Evolutionary conservation across 2,888 invertebrate genomes (phyloP), one percentile per base, ranked within the genome.

Genomic region (Volucella inanis): DNA sequence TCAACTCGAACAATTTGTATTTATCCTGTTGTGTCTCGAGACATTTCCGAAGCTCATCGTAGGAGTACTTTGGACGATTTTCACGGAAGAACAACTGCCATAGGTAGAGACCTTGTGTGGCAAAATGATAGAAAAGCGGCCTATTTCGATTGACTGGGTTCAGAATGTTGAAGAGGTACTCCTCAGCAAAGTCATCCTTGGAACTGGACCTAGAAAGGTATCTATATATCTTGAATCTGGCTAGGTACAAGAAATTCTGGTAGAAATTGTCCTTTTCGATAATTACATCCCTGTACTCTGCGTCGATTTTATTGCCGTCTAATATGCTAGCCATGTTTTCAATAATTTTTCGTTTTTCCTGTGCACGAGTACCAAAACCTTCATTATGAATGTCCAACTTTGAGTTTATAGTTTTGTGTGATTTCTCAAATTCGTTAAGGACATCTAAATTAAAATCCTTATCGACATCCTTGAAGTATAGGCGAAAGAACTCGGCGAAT

Each of bases 1-100:
- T 86, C 59, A 86, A 70, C 18, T 82, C 82, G 31, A 78, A 86
- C 6, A 86, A 59, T 9, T 77, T 77, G 55, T 86, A 86, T 22
- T 74, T 82, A 15, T 86, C 70, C 45, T 77, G 72, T 39, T 86
- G 86, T 0, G 14, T n/a, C 9, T 82, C 86, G 1, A 86, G 70
- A 14, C 86, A 86, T 55, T 77, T 54, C 1, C 86, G 68, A n/a
- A 86, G 49, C 0, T 10, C 10, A 8, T 86, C 77, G 41, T 86
- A 86, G 9, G 81, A 82, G 47, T 82, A 86, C 15, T 82, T 86
- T 54, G 86, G 86, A 0, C 70, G 67, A 31, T 77, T 86, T 52
- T 86, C 86, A 0, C 78, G 86, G 65, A 86, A 86, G 64, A 82
- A 82, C 64, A 86, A 22, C 15, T 86, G 49, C 86, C 86, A 86